These are phyloP conservation scores for Ophioninae sp. DNA, from an alignment of 2,888 invertebrate species.

Conservation along the genomic window DNA sequence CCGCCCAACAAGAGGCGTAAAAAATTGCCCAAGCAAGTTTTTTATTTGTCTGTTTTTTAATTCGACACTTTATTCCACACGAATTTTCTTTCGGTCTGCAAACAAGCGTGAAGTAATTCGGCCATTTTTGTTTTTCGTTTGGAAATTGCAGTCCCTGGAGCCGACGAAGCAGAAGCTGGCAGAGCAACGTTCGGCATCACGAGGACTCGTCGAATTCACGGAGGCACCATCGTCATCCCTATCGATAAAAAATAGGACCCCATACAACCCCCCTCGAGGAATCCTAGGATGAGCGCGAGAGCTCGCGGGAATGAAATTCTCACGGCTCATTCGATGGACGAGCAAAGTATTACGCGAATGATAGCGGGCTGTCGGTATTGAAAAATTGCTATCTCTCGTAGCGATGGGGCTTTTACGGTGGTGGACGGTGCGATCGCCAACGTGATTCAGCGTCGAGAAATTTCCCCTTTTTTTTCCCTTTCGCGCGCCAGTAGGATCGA, in stretches of 20 bases:
- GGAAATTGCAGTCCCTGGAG: slow-evolving; percentile 72
- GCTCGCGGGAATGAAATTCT: background rate
- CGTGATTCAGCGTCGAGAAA: background rate
- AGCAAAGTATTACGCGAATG: background rate
- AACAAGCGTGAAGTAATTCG: background rate
- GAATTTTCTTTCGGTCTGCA: background rate
- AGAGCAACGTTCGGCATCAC: slow-evolving; percentile 75
- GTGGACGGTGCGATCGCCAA: background rate
- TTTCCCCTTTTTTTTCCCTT: background rate
- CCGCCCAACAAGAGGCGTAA: slow-evolving; percentile 78
- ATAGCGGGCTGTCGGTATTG: background rate
- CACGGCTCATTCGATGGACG: background rate
- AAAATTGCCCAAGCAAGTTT: slow-evolving; percentile 80
- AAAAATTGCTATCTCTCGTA: background rate
- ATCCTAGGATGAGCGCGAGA: background rate
- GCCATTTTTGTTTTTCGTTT: background rate
- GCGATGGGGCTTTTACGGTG: too few relatives aligned
- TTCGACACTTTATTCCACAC: background rate
- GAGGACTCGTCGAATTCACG: slow-evolving; percentile 71
- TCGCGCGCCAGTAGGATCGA: background rate
- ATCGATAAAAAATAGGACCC: slow-evolving; percentile 61
- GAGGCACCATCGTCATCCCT: slow-evolving; percentile 76
- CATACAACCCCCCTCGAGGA: background rate
- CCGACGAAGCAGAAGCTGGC: slow-evolving; percentile 78
- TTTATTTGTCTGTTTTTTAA: slow-evolving; percentile 60